These are phyloP conservation scores for Lepilemur septentrionalis DNA, from an alignment of 2,797 vertebrate genomes.

Conservation along the genomic window DNA sequence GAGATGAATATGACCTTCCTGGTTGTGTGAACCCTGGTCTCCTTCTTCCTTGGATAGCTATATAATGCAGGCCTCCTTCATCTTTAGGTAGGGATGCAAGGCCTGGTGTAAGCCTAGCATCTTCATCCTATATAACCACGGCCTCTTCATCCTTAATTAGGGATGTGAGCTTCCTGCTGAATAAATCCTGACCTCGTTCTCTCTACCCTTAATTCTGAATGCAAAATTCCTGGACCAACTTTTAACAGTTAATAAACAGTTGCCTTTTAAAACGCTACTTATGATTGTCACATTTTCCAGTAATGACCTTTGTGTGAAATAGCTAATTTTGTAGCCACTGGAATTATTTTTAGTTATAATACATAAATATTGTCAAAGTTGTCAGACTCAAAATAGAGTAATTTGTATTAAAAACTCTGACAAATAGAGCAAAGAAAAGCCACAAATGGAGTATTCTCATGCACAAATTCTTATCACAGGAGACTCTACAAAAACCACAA, in stretches of 20 bases:
- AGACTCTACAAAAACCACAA: neutral
- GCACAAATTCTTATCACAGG: neutral
- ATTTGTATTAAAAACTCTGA: neutral
- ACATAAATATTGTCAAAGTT: neutral
- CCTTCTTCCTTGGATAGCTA: neutral
- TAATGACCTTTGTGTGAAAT: neutral
- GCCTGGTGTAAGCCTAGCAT: too few species aligned
- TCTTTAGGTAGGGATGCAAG: neutral
- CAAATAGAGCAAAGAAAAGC: neutral
- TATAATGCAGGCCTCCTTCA: neutral
- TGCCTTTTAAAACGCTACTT: neutral
- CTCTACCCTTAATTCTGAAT: neutral
- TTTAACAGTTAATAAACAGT: neutral
- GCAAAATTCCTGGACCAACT: neutral
- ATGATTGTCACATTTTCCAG: neutral
- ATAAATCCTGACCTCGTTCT: neutral
- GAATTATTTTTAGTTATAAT: conserved; percentile 18
- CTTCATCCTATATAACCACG: neutral
- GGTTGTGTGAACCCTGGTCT: neutral
- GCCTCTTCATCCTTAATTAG: neutral
- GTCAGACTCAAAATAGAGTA: neutral
- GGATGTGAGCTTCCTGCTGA: neutral
- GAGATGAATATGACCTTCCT: neutral
- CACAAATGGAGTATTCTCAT: neutral
- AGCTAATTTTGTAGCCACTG: neutral